Conservation (phyloP, 92 coral and sea anemone genomes). For the Chrysogorgia sp. region DNA sequence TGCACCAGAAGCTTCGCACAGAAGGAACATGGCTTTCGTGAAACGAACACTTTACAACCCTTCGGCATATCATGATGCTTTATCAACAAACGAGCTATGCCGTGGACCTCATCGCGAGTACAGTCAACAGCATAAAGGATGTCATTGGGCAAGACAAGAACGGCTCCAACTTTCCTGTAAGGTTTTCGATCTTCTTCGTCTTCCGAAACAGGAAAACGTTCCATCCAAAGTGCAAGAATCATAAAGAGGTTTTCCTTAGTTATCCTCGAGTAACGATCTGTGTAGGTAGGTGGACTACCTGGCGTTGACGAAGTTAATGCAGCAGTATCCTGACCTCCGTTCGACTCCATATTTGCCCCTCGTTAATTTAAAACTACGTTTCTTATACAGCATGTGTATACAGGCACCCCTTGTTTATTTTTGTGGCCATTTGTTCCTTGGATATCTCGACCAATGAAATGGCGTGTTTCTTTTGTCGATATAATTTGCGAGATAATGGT, state of each 20-base stretch:
- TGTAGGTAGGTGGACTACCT: neutral
- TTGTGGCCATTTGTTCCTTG: too few species aligned
- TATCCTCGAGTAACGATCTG: neutral
- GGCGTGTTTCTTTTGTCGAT: too few species aligned
- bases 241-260: slow-evolving; percentile 2
- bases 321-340: too few species aligned
- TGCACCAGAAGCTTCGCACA: slow-evolving; percentile 81
- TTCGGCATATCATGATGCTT: slow-evolving; percentile 53
- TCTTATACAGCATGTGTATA: too few species aligned
- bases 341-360: too few species aligned
- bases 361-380: too few species aligned
- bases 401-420: too few species aligned
- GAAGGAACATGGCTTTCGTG: slow-evolving; percentile 80
- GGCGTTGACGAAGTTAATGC: neutral
- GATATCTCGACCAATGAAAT: too few species aligned
- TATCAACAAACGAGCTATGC: slow-evolving; percentile 63
- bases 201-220: too few species aligned
- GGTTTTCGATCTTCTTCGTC: neutral
- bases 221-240: too few species aligned
- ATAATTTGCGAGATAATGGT: too few species aligned
- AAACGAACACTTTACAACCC: slow-evolving; percentile 68
- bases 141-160: slow-evolving; percentile 63
- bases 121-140: slow-evolving; percentile 70
- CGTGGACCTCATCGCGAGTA: slow-evolving; percentile 75
- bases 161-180: slow-evolving; percentile 75